Evolutionary conservation across 2,113 vertebrate genomes (phyloP), one percentile per base, ranked within the genome.

Genomic region (Pseudorectes ferrugineus): DNA sequence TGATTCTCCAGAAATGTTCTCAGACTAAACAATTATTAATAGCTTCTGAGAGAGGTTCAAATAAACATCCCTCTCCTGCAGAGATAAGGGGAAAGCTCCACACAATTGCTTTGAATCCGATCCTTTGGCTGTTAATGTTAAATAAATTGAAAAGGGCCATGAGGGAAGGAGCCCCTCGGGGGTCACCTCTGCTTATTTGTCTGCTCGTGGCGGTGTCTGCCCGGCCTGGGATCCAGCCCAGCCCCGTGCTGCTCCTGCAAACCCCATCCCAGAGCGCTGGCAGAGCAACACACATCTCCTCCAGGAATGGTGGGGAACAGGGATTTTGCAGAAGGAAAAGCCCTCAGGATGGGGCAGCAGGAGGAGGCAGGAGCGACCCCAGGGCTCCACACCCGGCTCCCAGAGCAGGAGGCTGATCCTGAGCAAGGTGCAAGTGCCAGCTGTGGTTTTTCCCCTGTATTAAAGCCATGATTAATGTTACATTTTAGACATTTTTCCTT

Each of bases 21-120:
- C 93, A 97, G 97, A 97, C 97, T 97, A 96, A 97, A 97, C 96
- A 97, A 65, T 97, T 97, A 93, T 94, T 96, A 88, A 93, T 89
- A 89, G 90, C 88, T 91, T 78, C 85, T 88, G 92, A 81, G 88
- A 88, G 90, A 85, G 90, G 86, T 74, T 96, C 95, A 97, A 94
- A 91, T 94, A 96, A 95, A 92, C 88, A 93, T 87, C 86, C 63
- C 78, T 81, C 91, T 93, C 95, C 97, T 66, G 96, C 96, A 68
- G 96, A 96, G 96, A 95, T 63, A 78, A 82, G 90, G 94, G 81
- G 91, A 40, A 54, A 88, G 81, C 92, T 83, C 10, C 62, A 12
- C 18, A 18, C 59, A 16, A 14, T 48, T 12, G 54, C 96, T 95
- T 95, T 95, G 94, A 96, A 86, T 91, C 81, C 2, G 74, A 93